phyloP scores from a whole-genome alignment of 2,888 invertebrate genomes.

The Temnothorax rugatulus region DNA sequence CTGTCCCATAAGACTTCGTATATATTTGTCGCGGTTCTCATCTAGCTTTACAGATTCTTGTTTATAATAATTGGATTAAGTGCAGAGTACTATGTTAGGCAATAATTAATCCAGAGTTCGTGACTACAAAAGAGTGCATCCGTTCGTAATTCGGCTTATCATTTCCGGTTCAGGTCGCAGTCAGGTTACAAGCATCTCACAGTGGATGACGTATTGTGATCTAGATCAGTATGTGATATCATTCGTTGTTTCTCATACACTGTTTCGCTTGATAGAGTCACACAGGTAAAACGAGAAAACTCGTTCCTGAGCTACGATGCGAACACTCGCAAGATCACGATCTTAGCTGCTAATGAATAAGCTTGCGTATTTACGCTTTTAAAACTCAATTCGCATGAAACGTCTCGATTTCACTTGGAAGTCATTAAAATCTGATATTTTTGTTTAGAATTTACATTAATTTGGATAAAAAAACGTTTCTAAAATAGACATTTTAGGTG shows the following conservation, averaged over 20 bases:
- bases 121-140: slow-evolving; percentile 14
- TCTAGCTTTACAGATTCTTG: neutral
- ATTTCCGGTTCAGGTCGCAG: neutral
- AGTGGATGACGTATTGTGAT: slow-evolving; percentile 42
- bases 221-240: slow-evolving; percentile 47
- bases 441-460: neutral
- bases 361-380: slow-evolving; percentile 5
- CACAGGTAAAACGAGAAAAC: slow-evolving; percentile 28
- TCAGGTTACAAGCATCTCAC: slow-evolving; percentile 42
- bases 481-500: neutral
- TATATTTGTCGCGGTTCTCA: neutral
- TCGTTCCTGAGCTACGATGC: neutral
- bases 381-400: neutral
- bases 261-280: slow-evolving; percentile 25
- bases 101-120: slow-evolving; percentile 14
- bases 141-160: slow-evolving; percentile 23
- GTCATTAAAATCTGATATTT: neutral
- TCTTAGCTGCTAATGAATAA: neutral
- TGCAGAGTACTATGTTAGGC: neutral
- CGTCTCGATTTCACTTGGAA: neutral
- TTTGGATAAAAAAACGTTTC: neutral
- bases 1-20: neutral
- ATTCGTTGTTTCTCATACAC: slow-evolving; percentile 29
- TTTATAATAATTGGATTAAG: neutral
- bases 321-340: neutral